Base-by-base conservation (phyloP, 2,888 invertebrate genomes). In the Agriopis leucophaearia region DNA sequence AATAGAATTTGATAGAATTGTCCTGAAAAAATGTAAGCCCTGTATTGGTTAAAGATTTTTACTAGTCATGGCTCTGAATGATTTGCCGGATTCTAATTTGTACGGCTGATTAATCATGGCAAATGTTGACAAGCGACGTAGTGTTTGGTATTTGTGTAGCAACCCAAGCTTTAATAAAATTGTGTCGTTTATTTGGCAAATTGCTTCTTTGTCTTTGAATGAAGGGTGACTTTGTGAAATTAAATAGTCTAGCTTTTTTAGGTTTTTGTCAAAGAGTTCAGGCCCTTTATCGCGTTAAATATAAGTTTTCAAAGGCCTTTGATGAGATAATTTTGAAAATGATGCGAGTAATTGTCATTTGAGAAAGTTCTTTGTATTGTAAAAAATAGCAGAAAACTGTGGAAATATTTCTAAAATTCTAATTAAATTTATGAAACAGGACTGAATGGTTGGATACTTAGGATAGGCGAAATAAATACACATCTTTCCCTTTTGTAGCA, bases 181-280 rank as follows among this genome's bases (percentile, higher is more conserved):
- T 44, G 42, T 57, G 45, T 50, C 45, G 52, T 62, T 56, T 66
- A 61, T 66, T 56, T 57, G 27, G 10, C n/a, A 45, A 66, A 61
- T 48, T 52, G 45, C 16, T 52, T 38, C 44, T 56, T 56, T 66
- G 61, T 61, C 66, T 56, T 66, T 50, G 38, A 48, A 50, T 45
- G 38, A 55, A 56, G 47, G 52, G 52, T 62, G 60, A 42, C 59
- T 66, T 62, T 66, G 47, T 66, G 66, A 57, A 57, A 66, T 66
- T 61, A 61, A 61, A 56, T 65, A 54, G 65, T 66, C 61, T 62
- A 61, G 61, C 45, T 56, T 66, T 66, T 60, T 61, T 45, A 44
- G 13, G 48, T 18, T 61, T 51, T 51, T 47, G 44, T 66, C 56
- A 66, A 66, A 66, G 61, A 50, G 62, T 44, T 40, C 50, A 15